Conservation (phyloP, 2,888 invertebrate genomes). For the Tenthredo scrophulariae region DNA sequence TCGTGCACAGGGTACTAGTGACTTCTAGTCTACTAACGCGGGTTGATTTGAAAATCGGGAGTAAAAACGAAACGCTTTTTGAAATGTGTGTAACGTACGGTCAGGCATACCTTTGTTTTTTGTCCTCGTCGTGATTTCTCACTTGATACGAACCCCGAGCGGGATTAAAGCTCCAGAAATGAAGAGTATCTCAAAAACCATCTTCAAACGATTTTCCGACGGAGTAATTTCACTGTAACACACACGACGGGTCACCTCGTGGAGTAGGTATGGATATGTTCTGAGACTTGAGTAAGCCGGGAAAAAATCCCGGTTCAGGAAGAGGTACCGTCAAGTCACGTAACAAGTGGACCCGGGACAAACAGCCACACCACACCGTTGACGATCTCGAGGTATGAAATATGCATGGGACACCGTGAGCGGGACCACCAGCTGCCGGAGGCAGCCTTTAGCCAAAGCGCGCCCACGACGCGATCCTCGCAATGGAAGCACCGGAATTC, state of each 20-base stretch:
- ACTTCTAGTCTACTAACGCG: not conserved
- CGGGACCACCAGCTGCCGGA: slow-evolving; percentile 51
- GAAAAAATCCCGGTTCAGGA: not conserved
- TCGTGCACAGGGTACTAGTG: not conserved
- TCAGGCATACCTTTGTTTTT: slow-evolving; percentile 18
- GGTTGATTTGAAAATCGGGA: not conserved
- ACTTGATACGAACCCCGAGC: not conserved
- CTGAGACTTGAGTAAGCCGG: not conserved
- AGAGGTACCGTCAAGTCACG: not conserved
- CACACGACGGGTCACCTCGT: not conserved
- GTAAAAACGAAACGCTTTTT: not conserved
- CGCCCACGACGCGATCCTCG: slow-evolving; percentile 45
- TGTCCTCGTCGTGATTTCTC: slow-evolving; percentile 7
- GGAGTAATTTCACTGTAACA: not conserved
- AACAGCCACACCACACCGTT: not conserved
- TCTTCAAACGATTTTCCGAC: slow-evolving; percentile 4
- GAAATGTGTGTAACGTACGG: not conserved
- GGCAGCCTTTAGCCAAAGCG: slow-evolving; percentile 50
- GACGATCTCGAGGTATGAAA: slow-evolving; percentile 19
- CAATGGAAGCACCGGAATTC: slow-evolving; percentile 37
- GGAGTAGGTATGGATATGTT: not conserved
- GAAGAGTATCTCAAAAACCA: not conserved
- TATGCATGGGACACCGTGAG: slow-evolving; percentile 51
- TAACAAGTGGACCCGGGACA: slow-evolving; percentile 33
- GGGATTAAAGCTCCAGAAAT: not conserved